Base-by-base conservation (phyloP, 2,797 vertebrate genomes). In the Oreochromis grahami region DNA sequence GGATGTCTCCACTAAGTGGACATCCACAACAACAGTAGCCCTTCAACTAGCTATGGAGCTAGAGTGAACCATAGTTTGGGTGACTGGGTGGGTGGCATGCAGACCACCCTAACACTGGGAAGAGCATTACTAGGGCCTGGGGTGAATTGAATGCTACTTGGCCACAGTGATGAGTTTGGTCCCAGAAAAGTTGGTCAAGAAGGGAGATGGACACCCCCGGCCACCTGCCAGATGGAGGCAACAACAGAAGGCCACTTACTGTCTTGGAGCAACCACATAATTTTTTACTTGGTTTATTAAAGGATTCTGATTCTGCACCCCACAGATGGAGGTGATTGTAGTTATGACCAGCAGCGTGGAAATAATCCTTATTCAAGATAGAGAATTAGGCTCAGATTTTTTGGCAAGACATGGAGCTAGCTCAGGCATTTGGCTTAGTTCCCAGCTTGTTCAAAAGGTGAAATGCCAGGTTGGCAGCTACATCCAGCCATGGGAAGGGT, bases 251-350 rank as follows among this genome's bases (percentile, higher is more conserved):
- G 14, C 55, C 55, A 56, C 14, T 56, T 56, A 56, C 55, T 56
- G 55, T 5, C 55, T 56, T 29, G 55, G 7, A 29, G 4, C 55
- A 56, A 56, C 55, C 55, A 0, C 55, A 56, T 29, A 0, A 0
- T 29, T 56, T 56, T 56, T 29, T 56, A 29, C 26, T 56, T 14
- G 2, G 55, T 29, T 56, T 17, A 56, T 29, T 56, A 56, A 9
- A 51, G 50, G 3, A 56, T 56, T 56, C 56, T 58, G 53, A 56
- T 34, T 58, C 8, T 2, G 15, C 26, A 34, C 15, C 29, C 29
- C 56, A 32, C 14, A 56, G 15, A 11, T 34, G 56, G 5, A 34
- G 5, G 32, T 19, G 56, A 34, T 4, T 56, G 53, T 56, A 29
- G 26, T 56, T 56, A 56, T 17, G 7, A 56, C 55, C 55, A 56